These are phyloP conservation scores for Arnoldichthys spilopterus DNA, from an alignment of 2,797 vertebrate species.

Conservation along the genomic window DNA sequence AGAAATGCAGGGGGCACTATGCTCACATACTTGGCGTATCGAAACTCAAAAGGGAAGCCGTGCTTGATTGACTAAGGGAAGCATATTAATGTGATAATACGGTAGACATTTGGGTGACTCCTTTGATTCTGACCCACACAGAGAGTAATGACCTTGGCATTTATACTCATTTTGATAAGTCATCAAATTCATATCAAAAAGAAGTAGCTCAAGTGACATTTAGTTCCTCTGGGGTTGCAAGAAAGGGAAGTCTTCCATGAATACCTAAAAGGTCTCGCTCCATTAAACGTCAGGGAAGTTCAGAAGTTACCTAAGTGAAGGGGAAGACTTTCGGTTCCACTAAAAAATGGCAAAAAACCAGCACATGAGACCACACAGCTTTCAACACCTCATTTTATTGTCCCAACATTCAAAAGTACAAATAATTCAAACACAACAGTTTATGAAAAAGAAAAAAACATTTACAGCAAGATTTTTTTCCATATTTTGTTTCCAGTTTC, in stretches of 20 bases:
- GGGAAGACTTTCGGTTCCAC: neutral
- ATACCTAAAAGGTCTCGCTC: constrained; percentile 62
- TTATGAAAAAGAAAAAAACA: constrained; percentile 96
- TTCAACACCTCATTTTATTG: constrained; percentile 99
- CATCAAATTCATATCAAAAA: constrained; percentile 53
- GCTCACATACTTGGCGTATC: constrained; percentile 59
- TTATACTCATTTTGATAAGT: constrained; percentile 53
- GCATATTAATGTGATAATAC: constrained; percentile 48
- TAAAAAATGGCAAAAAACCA: constrained; percentile 7
- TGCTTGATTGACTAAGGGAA: constrained; percentile 42
- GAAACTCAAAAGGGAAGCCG: constrained; percentile 20
- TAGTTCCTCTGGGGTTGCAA: constrained; percentile 30
- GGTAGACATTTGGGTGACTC: constrained; percentile 43
- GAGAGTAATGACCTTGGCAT: constrained; percentile 50
- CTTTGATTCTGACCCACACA: constrained; percentile 48
- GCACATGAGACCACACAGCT: constrained; percentile 83
- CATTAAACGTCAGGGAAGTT: neutral
- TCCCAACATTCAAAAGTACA: constrained; percentile 99
- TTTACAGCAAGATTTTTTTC: constrained; percentile 93
- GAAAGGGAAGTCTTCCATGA: constrained; percentile 33
- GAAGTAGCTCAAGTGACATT: constrained; percentile 51
- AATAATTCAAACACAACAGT: constrained; percentile 99
- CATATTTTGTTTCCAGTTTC: constrained; percentile 90
- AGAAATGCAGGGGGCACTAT: constrained; percentile 67
- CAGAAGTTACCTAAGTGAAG: neutral